These are phyloP conservation scores for Chionodraco myersi DNA, from an alignment of 2,113 vertebrate species.

Conservation along the genomic window DNA sequence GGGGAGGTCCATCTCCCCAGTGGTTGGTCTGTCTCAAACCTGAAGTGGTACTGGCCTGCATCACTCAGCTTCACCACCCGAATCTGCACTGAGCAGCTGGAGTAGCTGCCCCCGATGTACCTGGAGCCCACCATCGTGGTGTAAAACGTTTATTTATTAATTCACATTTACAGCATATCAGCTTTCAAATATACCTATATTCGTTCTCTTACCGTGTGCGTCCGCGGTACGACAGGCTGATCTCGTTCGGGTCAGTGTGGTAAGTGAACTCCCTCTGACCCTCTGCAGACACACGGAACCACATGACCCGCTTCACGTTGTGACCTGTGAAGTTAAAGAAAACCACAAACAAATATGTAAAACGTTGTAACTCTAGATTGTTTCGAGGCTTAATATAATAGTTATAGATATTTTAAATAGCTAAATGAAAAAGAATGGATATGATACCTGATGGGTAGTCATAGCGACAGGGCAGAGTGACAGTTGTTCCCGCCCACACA, in stretches of 20 bases:
- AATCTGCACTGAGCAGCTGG: constrained; percentile 81
- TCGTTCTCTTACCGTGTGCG: constrained; percentile 68
- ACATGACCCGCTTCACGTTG: constrained; percentile 80
- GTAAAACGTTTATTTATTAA: background rate
- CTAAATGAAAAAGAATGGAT: background rate
- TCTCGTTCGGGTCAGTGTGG: constrained; percentile 76
- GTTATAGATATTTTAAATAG: background rate
- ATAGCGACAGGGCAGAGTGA: constrained; percentile 82
- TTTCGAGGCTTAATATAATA: background rate
- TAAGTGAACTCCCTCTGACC: constrained; percentile 78
- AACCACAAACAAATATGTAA: background rate
- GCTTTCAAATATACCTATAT: background rate
- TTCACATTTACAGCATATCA: background rate
- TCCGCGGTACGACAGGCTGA: constrained; percentile 80
- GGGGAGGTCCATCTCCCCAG: constrained; percentile 84
- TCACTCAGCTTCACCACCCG: constrained; percentile 79
- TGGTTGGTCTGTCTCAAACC: constrained; percentile 83
- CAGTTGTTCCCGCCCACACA: constrained; percentile 83
- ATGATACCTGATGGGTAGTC: constrained; percentile 80
- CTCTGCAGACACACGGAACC: constrained; percentile 82
- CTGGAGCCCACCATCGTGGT: constrained; percentile 43
- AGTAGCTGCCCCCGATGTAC: constrained; percentile 76
- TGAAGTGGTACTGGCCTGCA: constrained; percentile 83
- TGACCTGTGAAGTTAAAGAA: constrained; percentile 63
- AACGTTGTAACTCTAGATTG: background rate